Percentiles rank a stretch among this genome's conserved stretches.
These are phyloP conservation scores for Parazoanthus swiftii DNA, from an alignment of 92 coral and sea anemone genomes.

Conservation along the genomic window DNA sequence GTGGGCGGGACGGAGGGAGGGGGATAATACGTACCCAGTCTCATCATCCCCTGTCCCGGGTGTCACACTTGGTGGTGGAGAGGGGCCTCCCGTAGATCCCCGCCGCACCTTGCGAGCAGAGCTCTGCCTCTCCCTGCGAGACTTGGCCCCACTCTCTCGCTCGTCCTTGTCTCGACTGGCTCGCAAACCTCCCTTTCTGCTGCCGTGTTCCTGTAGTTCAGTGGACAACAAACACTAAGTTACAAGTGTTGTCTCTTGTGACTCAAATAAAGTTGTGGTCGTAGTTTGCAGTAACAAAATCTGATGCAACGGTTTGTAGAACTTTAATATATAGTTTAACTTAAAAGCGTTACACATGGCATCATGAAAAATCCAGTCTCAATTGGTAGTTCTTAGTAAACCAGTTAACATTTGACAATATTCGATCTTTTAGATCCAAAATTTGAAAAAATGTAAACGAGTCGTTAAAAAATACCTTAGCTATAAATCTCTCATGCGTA, in stretches of 20 bases:
- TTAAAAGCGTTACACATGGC: no score
- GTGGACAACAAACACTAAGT: background rate
- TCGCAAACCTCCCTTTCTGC: slow-evolving; percentile 65
- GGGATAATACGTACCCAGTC: slow-evolving; percentile 49
- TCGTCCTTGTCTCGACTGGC: slow-evolving; percentile 85
- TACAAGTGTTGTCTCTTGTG: background rate
- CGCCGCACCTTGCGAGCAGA: slow-evolving; percentile 76
- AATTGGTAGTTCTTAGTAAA: no score
- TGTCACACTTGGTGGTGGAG: slow-evolving; percentile 90
- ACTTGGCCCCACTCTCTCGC: slow-evolving; percentile 86
- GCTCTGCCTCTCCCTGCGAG: slow-evolving; percentile 87
- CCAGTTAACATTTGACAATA: no score
- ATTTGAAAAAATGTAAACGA: no score
- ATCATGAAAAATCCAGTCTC: no score
- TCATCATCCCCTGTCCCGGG: slow-evolving; percentile 79
- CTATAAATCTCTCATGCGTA: no score
- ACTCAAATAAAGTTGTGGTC: no score
- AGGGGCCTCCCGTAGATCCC: slow-evolving; percentile 75
- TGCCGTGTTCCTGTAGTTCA: slow-evolving; percentile 78
- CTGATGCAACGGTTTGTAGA: no score
- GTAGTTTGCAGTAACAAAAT: no score
- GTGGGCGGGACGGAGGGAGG: background rate
- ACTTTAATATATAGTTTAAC: no score
- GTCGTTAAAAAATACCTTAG: no score
- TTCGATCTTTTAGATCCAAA: no score